These are phyloP conservation scores for Struthio camelus DNA, from an alignment of 2,113 vertebrate species.

Conservation along the genomic window DNA sequence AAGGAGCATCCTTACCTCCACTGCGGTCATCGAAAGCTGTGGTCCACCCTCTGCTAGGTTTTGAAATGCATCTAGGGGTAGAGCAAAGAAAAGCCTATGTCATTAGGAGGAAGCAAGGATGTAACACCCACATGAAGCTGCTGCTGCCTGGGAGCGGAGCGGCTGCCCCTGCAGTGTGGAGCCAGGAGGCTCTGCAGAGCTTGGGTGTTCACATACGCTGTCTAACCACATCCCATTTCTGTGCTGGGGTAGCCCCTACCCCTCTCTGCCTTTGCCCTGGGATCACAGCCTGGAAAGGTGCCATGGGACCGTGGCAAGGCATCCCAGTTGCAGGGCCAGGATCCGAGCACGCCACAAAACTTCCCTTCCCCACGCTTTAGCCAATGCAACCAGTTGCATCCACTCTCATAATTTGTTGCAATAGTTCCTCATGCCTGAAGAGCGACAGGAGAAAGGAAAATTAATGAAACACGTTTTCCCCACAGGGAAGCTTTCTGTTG, in stretches of 20 bases:
- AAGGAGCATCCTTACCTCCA: constrained; percentile 64
- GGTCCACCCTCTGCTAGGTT: constrained; percentile 63
- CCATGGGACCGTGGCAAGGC: neutral
- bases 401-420: neutral
- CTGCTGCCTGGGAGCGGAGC: neutral
- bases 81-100: neutral
- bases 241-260: neutral
- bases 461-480: constrained; percentile 43
- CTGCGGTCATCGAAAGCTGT: constrained; percentile 22
- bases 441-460: neutral
- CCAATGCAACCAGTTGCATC: neutral
- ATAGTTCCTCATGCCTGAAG: neutral
- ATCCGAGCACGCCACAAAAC: neutral
- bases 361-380: neutral
- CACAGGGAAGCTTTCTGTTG: neutral
- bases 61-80: constrained; percentile 67
- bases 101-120: neutral
- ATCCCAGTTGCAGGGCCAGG: neutral
- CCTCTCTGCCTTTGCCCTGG: neutral
- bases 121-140: neutral
- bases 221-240: neutral
- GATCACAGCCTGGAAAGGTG: neutral
- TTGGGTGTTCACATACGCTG: neutral
- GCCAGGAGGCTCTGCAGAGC: neutral
- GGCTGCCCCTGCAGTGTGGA: neutral